Evolutionary conservation across 2,888 invertebrate genomes (phyloP), one percentile per base, ranked within the genome.

Genomic region (Thelaira solivaga): DNA sequence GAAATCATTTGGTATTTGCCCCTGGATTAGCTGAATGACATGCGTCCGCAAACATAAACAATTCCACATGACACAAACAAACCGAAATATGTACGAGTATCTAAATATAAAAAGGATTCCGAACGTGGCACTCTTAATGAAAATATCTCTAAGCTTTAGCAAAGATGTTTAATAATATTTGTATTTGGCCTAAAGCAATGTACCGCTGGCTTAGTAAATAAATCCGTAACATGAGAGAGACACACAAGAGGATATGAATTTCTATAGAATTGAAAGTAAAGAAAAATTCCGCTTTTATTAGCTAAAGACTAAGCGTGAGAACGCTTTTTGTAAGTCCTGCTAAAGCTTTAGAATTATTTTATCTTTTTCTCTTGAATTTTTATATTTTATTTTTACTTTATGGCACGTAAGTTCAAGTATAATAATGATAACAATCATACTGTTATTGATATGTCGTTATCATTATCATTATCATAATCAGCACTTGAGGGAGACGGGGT

Each of bases 21-120:
- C 65, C 74, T 49, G 74, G 78, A 78, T 78, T 78, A 78, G 78
- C 78, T 61, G 74, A 36, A 78, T 78, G 78, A 78, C 78, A 74
- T 74, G 69, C 78, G 78, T 78, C 69, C 74, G 26, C 74, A 78
- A 74, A 67, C 43, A 78, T 74, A 78, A 71, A 74, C 65, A 74
- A 61, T 64, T 69, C 64, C 69, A 41, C 57, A 64, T 39, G 31
- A 39, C 20, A 53, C 51, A 61, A 45, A 34, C 51, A 62, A 57
- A 74, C 67, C 26, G 26, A n/a, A 31, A 29, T n/a, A n/a, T n/a
- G n/a, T n/a, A 20, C 8, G 18, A 13, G 26, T n/a, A n/a, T n/a
- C n/a, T n/a, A 39, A 13, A 57, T 43, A 49, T 53, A 57, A 49
- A 49, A 69, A 57, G 45, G 39, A 69, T 64, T 57, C 71, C n/a